Percentiles rank a stretch among this genome's conserved stretches.
Conservation (phyloP, 2,113 vertebrate genomes). For the Microtus richardsoni region DNA sequence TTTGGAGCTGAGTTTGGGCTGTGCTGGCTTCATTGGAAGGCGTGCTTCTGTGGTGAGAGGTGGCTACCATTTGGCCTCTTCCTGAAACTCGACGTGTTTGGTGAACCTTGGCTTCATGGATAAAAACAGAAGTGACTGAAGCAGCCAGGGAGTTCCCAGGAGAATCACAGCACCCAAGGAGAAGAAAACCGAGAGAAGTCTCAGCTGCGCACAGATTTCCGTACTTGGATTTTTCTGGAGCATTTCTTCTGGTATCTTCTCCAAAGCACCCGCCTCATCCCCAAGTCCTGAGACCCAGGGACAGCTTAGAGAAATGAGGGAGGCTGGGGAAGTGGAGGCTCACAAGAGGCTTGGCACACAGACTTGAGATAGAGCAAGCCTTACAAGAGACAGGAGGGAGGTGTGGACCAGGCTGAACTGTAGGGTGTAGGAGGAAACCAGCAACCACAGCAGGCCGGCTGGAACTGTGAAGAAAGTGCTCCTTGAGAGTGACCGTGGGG, state of each 20-base stretch:
- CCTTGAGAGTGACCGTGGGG: not conserved
- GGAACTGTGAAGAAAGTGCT: not conserved
- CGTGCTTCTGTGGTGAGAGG: not conserved
- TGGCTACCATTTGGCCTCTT: constrained; percentile 19
- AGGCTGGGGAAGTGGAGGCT: not conserved
- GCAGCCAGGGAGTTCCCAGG: not conserved
- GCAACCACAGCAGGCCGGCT: not conserved
- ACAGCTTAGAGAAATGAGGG: constrained; percentile 12
- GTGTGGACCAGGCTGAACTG: not conserved
- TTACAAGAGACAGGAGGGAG: not conserved
- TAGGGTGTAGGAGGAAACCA: not conserved
- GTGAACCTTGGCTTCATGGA: not conserved
- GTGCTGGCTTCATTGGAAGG: not conserved
- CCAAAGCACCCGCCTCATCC: not conserved
- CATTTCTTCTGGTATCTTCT: not conserved
- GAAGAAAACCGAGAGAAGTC: constrained; percentile 48
- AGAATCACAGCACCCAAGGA: constrained; percentile 45
- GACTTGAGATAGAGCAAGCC: not conserved
- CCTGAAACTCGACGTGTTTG: not conserved
- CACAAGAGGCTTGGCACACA: not conserved
- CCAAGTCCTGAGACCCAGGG: not conserved
- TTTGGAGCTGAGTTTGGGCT: not conserved
- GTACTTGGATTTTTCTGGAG: constrained; percentile 48
- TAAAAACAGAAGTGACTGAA: constrained; percentile 57
- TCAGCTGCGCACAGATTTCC: not conserved